These are phyloP conservation scores for Apistogramma diplotaenia DNA, from an alignment of 2,113 vertebrate species.

Conservation along the genomic window DNA sequence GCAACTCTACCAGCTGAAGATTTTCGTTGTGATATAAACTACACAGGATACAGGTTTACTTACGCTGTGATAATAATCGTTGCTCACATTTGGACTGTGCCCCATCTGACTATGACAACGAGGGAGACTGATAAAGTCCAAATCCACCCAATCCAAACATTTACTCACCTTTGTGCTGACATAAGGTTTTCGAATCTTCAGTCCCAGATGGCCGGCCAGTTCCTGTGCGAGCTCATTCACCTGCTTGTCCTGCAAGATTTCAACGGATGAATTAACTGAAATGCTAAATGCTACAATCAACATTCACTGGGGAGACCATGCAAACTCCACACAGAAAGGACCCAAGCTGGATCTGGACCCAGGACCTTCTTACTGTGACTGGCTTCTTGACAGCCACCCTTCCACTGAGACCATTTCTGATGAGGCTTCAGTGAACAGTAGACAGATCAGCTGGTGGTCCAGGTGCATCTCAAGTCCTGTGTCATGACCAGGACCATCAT, in stretches of 20 bases:
- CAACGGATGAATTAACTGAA: background rate
- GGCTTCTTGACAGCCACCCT: too few species aligned
- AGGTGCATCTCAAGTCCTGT: background rate
- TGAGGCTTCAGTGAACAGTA: too few species aligned
- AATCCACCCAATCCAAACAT: background rate
- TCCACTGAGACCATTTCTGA: too few species aligned
- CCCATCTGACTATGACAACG: background rate
- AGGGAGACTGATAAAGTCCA: background rate
- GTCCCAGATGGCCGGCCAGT: slow-evolving; percentile 83
- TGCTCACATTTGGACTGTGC: background rate
- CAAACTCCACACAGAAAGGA: too few species aligned
- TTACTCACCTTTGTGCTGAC: slow-evolving; percentile 82
- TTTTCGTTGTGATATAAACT: background rate
- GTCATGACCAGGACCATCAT: too few species aligned
- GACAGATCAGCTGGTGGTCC: too few species aligned
- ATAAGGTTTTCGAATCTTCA: slow-evolving; percentile 88
- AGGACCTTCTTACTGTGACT: too few species aligned
- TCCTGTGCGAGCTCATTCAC: slow-evolving; percentile 90
- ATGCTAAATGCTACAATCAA: background rate
- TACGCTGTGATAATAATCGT: background rate
- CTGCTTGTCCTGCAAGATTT: slow-evolving; percentile 81
- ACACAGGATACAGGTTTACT: background rate
- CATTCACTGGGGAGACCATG: background rate
- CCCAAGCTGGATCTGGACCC: too few species aligned
- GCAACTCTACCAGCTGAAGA: background rate